phyloP scores from a whole-genome alignment of 2,113 vertebrate species.

The Tragulus kanchil region DNA sequence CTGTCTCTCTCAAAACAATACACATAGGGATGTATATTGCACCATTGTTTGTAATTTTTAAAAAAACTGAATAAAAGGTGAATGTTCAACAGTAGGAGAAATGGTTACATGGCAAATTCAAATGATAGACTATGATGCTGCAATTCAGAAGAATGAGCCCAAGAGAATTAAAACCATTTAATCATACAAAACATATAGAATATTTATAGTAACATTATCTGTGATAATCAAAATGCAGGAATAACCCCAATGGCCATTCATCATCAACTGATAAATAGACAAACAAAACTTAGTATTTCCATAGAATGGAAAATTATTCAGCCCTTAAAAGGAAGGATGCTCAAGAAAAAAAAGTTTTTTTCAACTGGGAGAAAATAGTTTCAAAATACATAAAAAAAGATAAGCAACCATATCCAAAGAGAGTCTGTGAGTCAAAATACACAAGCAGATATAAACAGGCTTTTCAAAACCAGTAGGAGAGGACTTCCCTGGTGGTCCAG shows the following conservation, averaged over 20 bases:
- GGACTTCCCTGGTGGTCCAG: too few species aligned
- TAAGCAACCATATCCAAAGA: neutral
- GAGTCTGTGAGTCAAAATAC: slow-evolving; percentile 30
- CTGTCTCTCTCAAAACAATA: neutral
- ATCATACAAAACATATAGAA: neutral
- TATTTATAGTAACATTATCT: neutral
- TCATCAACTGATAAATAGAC: neutral
- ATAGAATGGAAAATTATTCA: neutral
- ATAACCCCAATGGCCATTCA: neutral
- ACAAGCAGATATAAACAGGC: neutral
- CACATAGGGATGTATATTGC: neutral
- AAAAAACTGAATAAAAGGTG: slow-evolving; percentile 21
- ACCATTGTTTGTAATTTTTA: neutral
- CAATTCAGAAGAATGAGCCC: slow-evolving; percentile 20
- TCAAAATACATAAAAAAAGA: slow-evolving; percentile 35
- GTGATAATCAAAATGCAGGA: neutral
- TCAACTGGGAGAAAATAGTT: slow-evolving; percentile 35
- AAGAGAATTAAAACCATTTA: slow-evolving; percentile 7
- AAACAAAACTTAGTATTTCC: neutral
- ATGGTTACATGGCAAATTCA: slow-evolving; percentile 25
- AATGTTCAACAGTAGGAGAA: neutral
- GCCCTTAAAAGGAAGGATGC: neutral
- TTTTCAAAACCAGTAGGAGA: neutral
- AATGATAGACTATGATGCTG: neutral
- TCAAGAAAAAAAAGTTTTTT: too few species aligned